Percentiles rank a stretch among this genome's conserved stretches.
Conservation (phyloP, 2,797 vertebrate genomes). For the Halcyon chelicuti region DNA sequence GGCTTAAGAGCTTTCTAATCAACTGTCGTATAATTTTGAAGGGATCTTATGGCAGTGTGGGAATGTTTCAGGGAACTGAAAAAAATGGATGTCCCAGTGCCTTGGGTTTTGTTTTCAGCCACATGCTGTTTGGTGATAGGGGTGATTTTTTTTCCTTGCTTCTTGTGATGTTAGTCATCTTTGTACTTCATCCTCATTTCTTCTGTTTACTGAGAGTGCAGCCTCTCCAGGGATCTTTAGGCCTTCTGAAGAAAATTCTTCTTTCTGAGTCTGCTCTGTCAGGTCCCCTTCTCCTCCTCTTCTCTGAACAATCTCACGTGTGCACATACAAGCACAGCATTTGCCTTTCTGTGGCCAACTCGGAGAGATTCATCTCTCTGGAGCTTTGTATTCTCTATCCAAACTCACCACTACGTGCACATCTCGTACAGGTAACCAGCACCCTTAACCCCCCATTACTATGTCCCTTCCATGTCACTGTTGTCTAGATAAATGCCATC, state of each 20-base stretch:
- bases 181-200: background rate
- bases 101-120: background rate
- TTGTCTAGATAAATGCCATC: background rate
- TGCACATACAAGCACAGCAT: background rate
- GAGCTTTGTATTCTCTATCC: background rate
- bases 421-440: accelerated
- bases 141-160: background rate
- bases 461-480: background rate
- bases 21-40: background rate
- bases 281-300: background rate
- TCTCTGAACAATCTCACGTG: background rate
- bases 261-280: background rate
- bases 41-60: background rate
- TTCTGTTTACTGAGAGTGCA: background rate
- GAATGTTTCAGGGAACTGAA: background rate
- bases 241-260: background rate
- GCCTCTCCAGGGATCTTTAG: background rate
- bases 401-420: background rate
- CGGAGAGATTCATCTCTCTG: background rate
- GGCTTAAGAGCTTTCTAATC: background rate
- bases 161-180: background rate
- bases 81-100: background rate
- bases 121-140: background rate
- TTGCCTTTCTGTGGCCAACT: background rate
- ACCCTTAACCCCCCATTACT: background rate